These are phyloP conservation scores for Oncorhynchus clarkii DNA, from an alignment of 2,113 vertebrate genomes.

Conservation along the genomic window DNA sequence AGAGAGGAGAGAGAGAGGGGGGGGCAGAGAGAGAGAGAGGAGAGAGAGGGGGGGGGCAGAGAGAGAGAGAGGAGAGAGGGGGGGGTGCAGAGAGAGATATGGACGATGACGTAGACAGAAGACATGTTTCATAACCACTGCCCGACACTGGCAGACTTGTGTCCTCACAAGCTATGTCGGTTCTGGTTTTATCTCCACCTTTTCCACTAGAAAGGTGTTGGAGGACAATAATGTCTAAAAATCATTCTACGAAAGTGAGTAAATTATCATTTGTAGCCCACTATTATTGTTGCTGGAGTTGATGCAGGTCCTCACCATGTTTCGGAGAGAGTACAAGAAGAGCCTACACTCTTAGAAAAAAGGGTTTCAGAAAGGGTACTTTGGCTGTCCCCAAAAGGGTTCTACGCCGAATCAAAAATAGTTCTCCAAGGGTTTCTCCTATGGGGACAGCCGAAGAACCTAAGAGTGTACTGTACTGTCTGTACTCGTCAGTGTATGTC, in stretches of 20 bases:
- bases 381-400: no score
- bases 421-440: no score
- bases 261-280: neutral
- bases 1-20: neutral
- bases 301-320: neutral
- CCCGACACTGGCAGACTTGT: constrained; percentile 5
- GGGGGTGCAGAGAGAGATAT: constrained; percentile 20
- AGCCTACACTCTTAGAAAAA: no score
- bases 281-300: neutral
- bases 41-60: constrained; percentile 9
- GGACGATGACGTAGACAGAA: constrained; percentile 40
- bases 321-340: neutral
- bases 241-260: neutral
- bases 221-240: no score
- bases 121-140: constrained; percentile 47
- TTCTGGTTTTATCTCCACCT: neutral
- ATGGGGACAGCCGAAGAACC: no score
- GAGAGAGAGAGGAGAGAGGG: neutral
- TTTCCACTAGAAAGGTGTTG: neutral
- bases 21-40: neutral
- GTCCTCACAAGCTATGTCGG: no score
- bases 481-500: no score
- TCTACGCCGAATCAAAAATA: neutral
- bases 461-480: neutral
- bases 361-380: no score